phyloP scores from a whole-genome alignment of 92 coral and sea anemone genomes.

The Bergia sp. region DNA sequence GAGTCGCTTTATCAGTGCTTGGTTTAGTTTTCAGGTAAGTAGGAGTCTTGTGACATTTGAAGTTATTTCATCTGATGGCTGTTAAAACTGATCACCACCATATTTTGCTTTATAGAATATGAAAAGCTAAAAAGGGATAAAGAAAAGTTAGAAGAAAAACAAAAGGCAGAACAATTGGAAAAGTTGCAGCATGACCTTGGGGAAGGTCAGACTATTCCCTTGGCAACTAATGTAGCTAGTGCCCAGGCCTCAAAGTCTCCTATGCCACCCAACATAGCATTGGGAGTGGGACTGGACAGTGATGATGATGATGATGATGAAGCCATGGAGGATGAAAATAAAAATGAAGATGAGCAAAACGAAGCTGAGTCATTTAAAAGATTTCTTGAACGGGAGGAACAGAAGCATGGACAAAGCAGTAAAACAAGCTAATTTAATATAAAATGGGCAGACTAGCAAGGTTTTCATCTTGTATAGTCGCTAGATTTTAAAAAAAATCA shows the following conservation, averaged over 20 bases:
- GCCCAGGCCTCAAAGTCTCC: slow-evolving; percentile 45
- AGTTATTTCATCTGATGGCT: too few species aligned
- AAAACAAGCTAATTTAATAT: background rate
- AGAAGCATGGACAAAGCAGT: slow-evolving; percentile 25
- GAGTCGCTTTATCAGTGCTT: too few species aligned
- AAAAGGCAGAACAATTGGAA: slow-evolving; percentile 73
- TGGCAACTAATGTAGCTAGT: slow-evolving; percentile 55
- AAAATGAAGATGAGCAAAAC: slow-evolving; percentile 78
- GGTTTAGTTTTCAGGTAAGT: too few species aligned
- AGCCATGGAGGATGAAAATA: slow-evolving; percentile 43
- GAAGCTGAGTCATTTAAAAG: slow-evolving; percentile 90
- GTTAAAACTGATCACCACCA: background rate
- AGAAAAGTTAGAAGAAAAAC: slow-evolving; percentile 58
- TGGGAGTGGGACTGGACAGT: slow-evolving; percentile 78
- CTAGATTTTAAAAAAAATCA: too few species aligned
- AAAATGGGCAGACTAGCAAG: background rate
- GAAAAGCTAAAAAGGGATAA: slow-evolving; percentile 86
- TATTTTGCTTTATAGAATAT: slow-evolving; percentile 65
- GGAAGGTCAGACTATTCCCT: slow-evolving; percentile 80
- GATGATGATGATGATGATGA: slow-evolving; percentile 73
- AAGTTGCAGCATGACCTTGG: slow-evolving; percentile 87
- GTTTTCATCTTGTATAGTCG: background rate
- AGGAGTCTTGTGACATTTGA: background rate
- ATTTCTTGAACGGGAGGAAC: slow-evolving; percentile 69
- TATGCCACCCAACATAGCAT: slow-evolving; percentile 58